A percentile compares a stretch with the other conserved stretches of the same genome.
These are phyloP conservation scores for Pseudachorutes palmiensis DNA, from an alignment of 1,140 invertebrate species.

Conservation along the genomic window DNA sequence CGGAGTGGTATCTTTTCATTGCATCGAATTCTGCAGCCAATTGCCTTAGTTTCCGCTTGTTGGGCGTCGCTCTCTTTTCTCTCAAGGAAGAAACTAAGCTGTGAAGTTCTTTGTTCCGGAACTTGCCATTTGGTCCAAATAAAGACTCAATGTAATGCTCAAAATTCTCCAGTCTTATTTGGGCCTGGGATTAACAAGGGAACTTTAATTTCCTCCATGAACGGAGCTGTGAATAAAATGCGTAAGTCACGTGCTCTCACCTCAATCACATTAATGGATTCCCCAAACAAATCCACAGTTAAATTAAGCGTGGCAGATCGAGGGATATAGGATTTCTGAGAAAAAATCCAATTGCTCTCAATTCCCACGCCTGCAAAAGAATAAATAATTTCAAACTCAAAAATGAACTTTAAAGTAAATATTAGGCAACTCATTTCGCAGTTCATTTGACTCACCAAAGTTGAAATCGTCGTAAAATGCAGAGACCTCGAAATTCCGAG, in stretches of 20 bases:
- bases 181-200: too few species aligned
- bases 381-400: too few species aligned
- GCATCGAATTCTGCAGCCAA: conserved; percentile 32
- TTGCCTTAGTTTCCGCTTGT: conserved; percentile 26
- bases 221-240: too few species aligned
- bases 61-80: conserved; percentile 37
- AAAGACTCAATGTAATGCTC: conserved; percentile 71
- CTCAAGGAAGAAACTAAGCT: conserved; percentile 27
- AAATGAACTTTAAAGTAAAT: conserved; percentile 2
- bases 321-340: conserved; percentile 79
- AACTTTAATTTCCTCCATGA: too few species aligned
- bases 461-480: conserved; percentile 80
- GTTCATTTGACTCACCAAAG: conserved; percentile 49
- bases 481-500: conserved; percentile 77
- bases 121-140: conserved; percentile 64
- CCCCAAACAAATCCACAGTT: conserved; percentile 80
- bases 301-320: conserved; percentile 69
- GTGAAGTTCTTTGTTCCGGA: conserved; percentile 39
- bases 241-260: too few species aligned
- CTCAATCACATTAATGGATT: conserved; percentile 78
- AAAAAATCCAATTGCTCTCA: conserved; percentile 77
- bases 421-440: background rate
- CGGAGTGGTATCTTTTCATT: conserved; percentile 31
- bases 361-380: conserved; percentile 55
- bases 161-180: conserved; percentile 69